Conservation (phyloP, 2,797 vertebrate genomes). For the Aphelocoma californica region DNA sequence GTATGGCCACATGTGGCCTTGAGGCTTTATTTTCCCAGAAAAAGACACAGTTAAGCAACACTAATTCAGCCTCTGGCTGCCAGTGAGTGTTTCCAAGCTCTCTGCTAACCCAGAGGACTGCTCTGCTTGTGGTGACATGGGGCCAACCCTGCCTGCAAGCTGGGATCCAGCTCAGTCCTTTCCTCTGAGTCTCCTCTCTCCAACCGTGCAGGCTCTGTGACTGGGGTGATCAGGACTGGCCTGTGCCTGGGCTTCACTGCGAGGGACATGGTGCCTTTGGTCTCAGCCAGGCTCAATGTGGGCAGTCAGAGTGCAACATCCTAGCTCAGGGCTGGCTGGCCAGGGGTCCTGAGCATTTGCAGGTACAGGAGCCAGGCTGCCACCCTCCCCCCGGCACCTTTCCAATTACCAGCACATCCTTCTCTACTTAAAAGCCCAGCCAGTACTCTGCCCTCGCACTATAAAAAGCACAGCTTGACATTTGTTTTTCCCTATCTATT, state of each 20-base stretch:
- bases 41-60: neutral
- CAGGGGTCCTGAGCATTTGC: accelerated
- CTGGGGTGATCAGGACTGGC: neutral
- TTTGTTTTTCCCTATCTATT: neutral
- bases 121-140: neutral
- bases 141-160: neutral
- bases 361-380: neutral
- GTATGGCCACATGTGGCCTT: neutral
- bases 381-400: accelerated
- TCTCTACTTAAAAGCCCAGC: neutral
- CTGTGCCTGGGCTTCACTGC: neutral
- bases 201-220: accelerated
- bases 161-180: neutral
- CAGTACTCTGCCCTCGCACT: neutral
- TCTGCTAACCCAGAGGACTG: neutral
- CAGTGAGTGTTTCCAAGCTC: neutral
- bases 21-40: neutral
- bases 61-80: neutral
- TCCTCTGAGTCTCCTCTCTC: neutral
- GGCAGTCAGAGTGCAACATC: neutral
- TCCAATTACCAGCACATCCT: neutral
- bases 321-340: accelerated
- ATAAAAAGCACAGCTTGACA: neutral
- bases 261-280: neutral
- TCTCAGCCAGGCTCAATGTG: accelerated